Base-by-base conservation (phyloP, 2,797 vertebrate species). In the Esox lucius region DNA sequence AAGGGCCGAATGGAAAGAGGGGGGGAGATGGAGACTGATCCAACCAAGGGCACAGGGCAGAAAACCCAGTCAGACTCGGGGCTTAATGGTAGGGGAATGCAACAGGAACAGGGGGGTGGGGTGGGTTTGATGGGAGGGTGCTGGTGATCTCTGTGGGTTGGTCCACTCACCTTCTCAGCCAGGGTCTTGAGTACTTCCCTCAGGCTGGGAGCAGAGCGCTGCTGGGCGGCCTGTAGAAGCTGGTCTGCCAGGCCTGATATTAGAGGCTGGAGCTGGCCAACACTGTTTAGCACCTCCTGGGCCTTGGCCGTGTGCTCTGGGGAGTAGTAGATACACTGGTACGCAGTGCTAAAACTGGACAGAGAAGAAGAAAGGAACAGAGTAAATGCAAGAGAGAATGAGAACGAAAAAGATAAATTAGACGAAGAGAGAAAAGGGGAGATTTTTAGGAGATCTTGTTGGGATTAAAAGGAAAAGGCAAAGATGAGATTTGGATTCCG, bases 261-360 rank as follows among this genome's bases (percentile, higher is more conserved):
- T 83, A 97, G 94, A 76, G 97, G 97, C 22, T 97, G 96, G 35
- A 99, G 95, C 78, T 95, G 95, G 90, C 92, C 94, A 90, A 99
- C 94, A 89, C 93, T 95, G 92, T 94, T 95, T 87, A 99, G 95
- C 77, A 99, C 96, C 94, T 98, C 97, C 86, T 96, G 96, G 83
- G 97, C 98, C 92, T 97, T 97, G 78, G 96, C 96, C 81, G 96
- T 99, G 92, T 98, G 96, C 94, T 98, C 96, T 71, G 97, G 97
- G 87, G 98, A 97, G 91, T 98, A 99, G 94, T 99, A 99, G 95
- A 99, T 99, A 89, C 96, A 98, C 91, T 99, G 98, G 93, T 97
- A 99, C 24, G 96, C 95, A 56, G 97, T 97, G 90, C 97, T 99
- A 94, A 89, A 96, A 89, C 88, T 94, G 80, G 62, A 31, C 11